Evolutionary conservation across 2,888 invertebrate species (phyloP).

Genomic region (Leptinotarsa haldemani): DNA sequence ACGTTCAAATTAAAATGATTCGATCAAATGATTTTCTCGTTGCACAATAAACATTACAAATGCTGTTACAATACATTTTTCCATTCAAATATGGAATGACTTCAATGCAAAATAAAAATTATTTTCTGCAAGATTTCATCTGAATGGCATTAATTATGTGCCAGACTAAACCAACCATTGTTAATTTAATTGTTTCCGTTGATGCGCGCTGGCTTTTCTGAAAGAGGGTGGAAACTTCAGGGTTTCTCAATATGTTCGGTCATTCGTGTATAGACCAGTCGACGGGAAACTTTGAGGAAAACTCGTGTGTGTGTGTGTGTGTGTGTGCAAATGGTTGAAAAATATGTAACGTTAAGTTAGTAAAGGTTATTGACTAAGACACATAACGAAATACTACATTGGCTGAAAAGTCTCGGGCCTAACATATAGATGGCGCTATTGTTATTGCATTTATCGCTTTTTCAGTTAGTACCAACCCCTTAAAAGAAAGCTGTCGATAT

Average conservation of each 20-base stretch:
- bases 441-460: too few relatives aligned
- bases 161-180: constrained; percentile 67
- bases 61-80: constrained; percentile 58
- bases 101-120: constrained; percentile 65
- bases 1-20: constrained; percentile 37
- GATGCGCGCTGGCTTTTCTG: constrained; percentile 62
- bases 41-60: constrained; percentile 39
- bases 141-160: constrained; percentile 64
- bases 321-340: too few relatives aligned
- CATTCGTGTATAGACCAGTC: constrained; percentile 34
- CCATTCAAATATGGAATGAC: constrained; percentile 65
- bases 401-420: too few relatives aligned
- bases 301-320: too few relatives aligned
- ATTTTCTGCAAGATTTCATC: constrained; percentile 67
- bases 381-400: too few relatives aligned
- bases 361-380: too few relatives aligned
- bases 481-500: too few relatives aligned
- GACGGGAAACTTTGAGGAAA: constrained; percentile 9
- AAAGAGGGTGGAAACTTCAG: constrained; percentile 60
- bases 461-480: too few relatives aligned
- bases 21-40: constrained; percentile 38
- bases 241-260: constrained; percentile 56
- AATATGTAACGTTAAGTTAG: too few relatives aligned
- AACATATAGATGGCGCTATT: too few relatives aligned
- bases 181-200: constrained; percentile 69